Percentiles rank a stretch among this genome's conserved stretches.
Evolutionary conservation across 2,888 invertebrate species (phyloP).

Genomic region (Zygothrica quintamaculata): DNA sequence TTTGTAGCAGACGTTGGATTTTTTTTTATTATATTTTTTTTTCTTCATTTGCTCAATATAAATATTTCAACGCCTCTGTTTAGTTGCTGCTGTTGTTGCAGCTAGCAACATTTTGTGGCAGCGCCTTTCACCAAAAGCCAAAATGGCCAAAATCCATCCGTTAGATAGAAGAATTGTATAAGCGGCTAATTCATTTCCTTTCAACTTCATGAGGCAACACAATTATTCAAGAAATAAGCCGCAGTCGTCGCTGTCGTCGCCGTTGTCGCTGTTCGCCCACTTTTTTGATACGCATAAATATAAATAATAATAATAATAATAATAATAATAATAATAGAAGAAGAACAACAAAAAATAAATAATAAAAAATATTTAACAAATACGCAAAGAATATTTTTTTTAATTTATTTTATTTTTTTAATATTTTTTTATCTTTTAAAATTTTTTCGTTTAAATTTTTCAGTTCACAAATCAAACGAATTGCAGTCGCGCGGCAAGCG

Average conservation of each 20-base stretch:
- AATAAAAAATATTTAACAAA: constrained; percentile 17
- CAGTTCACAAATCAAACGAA: constrained; percentile 58
- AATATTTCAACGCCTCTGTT: constrained; percentile 73
- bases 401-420: constrained; percentile 11
- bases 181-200: constrained; percentile 41
- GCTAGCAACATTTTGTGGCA: constrained; percentile 28
- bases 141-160: constrained; percentile 40
- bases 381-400: constrained; percentile 1
- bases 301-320: neutral
- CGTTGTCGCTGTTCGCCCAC: neutral
- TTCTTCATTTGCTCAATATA: constrained; percentile 44
- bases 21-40: constrained; percentile 27
- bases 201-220: constrained; percentile 56
- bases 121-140: constrained; percentile 56
- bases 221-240: constrained; percentile 51
- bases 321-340: too few species aligned
- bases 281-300: neutral
- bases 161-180: constrained; percentile 49
- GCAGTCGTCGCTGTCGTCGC: neutral
- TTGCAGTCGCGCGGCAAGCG: constrained; percentile 32
- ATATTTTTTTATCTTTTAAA: too few species aligned
- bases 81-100: constrained; percentile 27
- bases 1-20: constrained; percentile 41
- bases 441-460: constrained; percentile 5
- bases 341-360: neutral